These are phyloP conservation scores for Oophaga sylvatica DNA, from an alignment of 2,797 vertebrate genomes.

Conservation along the genomic window DNA sequence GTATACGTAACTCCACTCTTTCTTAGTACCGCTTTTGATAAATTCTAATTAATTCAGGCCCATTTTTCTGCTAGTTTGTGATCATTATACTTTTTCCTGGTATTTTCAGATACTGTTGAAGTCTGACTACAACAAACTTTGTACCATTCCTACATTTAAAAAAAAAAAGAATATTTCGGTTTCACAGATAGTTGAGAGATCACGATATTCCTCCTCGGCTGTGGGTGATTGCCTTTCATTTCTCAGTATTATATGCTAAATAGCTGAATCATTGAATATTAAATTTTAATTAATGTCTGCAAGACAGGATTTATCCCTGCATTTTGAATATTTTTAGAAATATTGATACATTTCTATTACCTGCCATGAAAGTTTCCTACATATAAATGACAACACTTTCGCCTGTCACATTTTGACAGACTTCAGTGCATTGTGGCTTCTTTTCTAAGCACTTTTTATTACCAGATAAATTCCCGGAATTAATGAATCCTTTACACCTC, in stretches of 20 bases:
- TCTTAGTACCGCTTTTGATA: not conserved
- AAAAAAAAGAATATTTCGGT: conserved; percentile 21
- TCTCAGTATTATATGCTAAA: conserved; percentile 60
- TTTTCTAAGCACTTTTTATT: conserved; percentile 57
- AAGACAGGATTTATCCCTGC: conserved; percentile 57
- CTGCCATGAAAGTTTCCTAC: conserved; percentile 54
- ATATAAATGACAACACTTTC: conserved; percentile 62
- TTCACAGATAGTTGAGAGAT: conserved; percentile 31
- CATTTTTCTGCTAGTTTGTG: not conserved
- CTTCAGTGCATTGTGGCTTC: conserved; percentile 34
- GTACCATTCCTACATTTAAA: not conserved
- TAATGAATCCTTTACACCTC: conserved; percentile 54
- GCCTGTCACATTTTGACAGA: conserved; percentile 60
- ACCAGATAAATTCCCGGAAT: conserved; percentile 58
- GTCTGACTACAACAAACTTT: conserved; percentile 7
- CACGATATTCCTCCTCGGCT: conserved; percentile 35
- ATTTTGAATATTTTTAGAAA: conserved; percentile 62
- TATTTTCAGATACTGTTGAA: not conserved
- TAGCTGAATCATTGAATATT: conserved; percentile 62
- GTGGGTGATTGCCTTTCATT: conserved; percentile 53
- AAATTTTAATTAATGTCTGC: conserved; percentile 62
- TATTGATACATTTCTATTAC: conserved; percentile 63
- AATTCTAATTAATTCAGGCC: not conserved
- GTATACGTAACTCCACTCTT: not conserved
- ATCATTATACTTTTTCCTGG: not conserved